Evolutionary conservation across 1,140 invertebrate genomes (phyloP).

Genomic region (Caerostris darwini): DNA sequence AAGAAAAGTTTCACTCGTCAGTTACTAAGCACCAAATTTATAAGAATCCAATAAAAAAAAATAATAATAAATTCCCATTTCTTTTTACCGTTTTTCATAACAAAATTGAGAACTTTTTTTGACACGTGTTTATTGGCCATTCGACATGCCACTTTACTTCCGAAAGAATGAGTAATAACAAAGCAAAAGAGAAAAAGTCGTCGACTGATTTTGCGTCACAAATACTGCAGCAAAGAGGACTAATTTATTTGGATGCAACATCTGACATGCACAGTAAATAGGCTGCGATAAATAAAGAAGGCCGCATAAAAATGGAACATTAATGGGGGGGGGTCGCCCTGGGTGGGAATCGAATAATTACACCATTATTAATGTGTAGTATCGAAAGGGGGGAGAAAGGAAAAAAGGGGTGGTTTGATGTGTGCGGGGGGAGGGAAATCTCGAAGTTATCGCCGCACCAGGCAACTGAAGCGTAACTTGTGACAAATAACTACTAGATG

Average conservation of each 20-base stretch:
- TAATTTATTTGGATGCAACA: constrained; percentile 54
- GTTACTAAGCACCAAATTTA: too few species aligned
- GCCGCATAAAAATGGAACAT: constrained; percentile 45
- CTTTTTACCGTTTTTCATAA: background rate
- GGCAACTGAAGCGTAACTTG: constrained; percentile 48
- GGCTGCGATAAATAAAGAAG: constrained; percentile 49
- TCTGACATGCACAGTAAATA: constrained; percentile 51
- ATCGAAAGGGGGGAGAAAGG: constrained; percentile 43
- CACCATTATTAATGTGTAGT: constrained; percentile 71
- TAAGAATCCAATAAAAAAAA: too few species aligned
- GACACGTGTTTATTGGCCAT: constrained; percentile 21
- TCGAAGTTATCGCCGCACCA: constrained; percentile 55
- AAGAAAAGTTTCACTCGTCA: too few species aligned
- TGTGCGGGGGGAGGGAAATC: background rate
- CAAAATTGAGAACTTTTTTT: background rate
- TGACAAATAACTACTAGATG: constrained; percentile 69
- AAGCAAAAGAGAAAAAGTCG: background rate
- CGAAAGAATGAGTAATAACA: background rate
- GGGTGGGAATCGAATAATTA: constrained; percentile 67
- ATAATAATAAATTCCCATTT: background rate
- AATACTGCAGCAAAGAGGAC: constrained; percentile 26
- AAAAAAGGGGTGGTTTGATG: background rate
- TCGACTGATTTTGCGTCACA: background rate
- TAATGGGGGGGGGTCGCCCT: constrained; percentile 41
- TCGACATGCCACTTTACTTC: constrained; percentile 17